Evolutionary conservation across 1,140 invertebrate genomes (phyloP).

Genomic region (Drosophila nebulosa): DNA sequence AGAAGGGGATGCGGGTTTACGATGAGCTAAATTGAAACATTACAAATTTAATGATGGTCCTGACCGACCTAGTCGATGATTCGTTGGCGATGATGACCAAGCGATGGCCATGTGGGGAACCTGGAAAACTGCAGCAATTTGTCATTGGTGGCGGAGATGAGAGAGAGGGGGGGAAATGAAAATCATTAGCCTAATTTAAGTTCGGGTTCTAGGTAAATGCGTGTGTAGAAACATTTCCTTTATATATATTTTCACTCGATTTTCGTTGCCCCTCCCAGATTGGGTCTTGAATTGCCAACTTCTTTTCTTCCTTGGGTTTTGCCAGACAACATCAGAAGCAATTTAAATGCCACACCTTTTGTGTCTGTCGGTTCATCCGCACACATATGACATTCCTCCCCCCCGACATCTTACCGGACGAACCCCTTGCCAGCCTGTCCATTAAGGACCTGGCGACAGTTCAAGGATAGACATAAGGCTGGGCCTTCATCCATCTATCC

Average conservation of each 20-base stretch:
- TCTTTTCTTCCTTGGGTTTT: slow-evolving; percentile 17
- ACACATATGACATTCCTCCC: slow-evolving; percentile 61
- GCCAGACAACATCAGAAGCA: slow-evolving; percentile 61
- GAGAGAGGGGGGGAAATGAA: slow-evolving; percentile 25
- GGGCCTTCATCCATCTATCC: slow-evolving; percentile 46
- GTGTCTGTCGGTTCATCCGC: slow-evolving; percentile 18
- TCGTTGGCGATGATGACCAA: slow-evolving; percentile 18
- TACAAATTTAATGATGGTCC: slow-evolving; percentile 43
- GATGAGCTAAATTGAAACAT: slow-evolving; percentile 50
- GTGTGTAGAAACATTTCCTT: slow-evolving; percentile 55
- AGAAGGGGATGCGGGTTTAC: not conserved
- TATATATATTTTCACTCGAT: slow-evolving; percentile 17
- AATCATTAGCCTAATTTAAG: slow-evolving; percentile 73
- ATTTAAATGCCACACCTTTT: slow-evolving; percentile 75
- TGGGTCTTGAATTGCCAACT: slow-evolving; percentile 40
- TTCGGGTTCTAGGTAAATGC: slow-evolving; percentile 44
- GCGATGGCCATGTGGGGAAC: slow-evolving; percentile 55
- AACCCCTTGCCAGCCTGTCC: slow-evolving; percentile 11
- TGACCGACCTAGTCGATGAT: slow-evolving; percentile 17
- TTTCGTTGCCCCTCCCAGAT: slow-evolving; percentile 47
- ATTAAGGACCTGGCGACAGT: slow-evolving; percentile 52
- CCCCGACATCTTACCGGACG: too few species aligned
- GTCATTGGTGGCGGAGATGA: too few species aligned
- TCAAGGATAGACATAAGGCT: slow-evolving; percentile 68
- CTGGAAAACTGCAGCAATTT: slow-evolving; percentile 64